Evolutionary conservation across 2,888 invertebrate genomes (phyloP), one percentile per base, ranked within the genome.

Genomic region (Plebejus argus): DNA sequence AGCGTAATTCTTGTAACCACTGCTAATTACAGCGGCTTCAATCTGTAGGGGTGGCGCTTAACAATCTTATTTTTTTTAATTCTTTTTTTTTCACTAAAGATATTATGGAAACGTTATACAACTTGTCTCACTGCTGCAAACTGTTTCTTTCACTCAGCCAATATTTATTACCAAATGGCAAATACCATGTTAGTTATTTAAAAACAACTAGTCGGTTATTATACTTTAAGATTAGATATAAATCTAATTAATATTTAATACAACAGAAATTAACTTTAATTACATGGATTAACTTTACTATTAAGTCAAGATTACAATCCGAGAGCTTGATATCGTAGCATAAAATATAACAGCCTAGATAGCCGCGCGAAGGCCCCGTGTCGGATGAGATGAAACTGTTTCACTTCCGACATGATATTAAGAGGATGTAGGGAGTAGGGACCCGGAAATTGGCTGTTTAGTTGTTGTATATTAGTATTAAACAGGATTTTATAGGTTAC

Each of bases 11-110:
- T 74, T 74, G 74, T 53, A 74, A 45, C 49, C 3, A 28, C 74
- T 28, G 74, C 23, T 74, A 74, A 74, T 74, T 74, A 45, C 74
- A 74, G 39, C 7, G 23, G 53, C 49, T 72, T 72, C 39, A 72
- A 20, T 39, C 1, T 72, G 12, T 74, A 53, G 74, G 74, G 53
- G 4, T 53, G 49, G 4, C 53, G 28, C 74, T 23, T 18, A 2
- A 23, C 8, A 10, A 10, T 8, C 10, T 39, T 39, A 39, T 8
- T 39, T 39, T 39, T 39, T 39, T 39, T 2, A 39, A 39, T 8
- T 8, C 8, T 39, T 1, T 39, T 39, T 45, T 12, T 45, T 45
- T 45, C 8, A 8, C 39, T 8, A 45, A 45, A 45, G 1, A 49
- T 0, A 15, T 15, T 49, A 53, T 53, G 49, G 4, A 53, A 18